Evolutionary conservation across 2,888 invertebrate genomes (phyloP).

Genomic region (Crossocerus cetratus): DNA sequence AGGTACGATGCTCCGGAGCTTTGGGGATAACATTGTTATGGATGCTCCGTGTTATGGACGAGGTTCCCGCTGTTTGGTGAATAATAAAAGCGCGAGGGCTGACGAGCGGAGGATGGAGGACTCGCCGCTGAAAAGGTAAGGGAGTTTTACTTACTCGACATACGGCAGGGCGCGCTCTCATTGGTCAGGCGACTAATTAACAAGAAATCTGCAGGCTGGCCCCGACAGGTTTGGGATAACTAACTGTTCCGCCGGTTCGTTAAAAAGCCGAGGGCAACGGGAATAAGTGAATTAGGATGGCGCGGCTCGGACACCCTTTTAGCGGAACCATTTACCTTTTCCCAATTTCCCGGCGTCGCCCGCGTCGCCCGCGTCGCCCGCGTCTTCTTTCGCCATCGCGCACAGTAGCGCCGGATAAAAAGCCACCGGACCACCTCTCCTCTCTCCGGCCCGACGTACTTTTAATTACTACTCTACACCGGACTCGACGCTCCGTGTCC

Average conservation of each 20-base stretch:
- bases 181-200: slow-evolving; percentile 21
- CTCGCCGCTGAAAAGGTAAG: too few relatives aligned
- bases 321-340: slow-evolving; percentile 57
- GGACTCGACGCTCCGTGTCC: too few relatives aligned
- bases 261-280: slow-evolving; percentile 57
- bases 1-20: too few relatives aligned
- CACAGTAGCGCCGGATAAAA: slow-evolving; percentile 14
- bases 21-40: not conserved
- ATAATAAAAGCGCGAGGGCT: not conserved
- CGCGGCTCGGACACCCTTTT: slow-evolving; percentile 54
- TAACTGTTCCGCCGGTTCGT: slow-evolving; percentile 56
- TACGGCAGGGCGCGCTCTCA: not conserved
- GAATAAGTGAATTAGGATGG: slow-evolving; percentile 59
- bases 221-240: slow-evolving; percentile 43
- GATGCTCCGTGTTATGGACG: not conserved
- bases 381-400: slow-evolving; percentile 19
- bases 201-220: slow-evolving; percentile 30
- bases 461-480: slow-evolving; percentile 1
- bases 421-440: not conserved
- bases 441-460: not conserved
- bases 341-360: slow-evolving; percentile 42
- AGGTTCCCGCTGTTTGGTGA: slow-evolving; percentile 27
- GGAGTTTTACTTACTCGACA: too few relatives aligned
- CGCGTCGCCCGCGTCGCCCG: too few relatives aligned
- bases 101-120: too few relatives aligned